Conservation (phyloP, 1,140 invertebrate genomes). For the Drosophila rufa region DNA sequence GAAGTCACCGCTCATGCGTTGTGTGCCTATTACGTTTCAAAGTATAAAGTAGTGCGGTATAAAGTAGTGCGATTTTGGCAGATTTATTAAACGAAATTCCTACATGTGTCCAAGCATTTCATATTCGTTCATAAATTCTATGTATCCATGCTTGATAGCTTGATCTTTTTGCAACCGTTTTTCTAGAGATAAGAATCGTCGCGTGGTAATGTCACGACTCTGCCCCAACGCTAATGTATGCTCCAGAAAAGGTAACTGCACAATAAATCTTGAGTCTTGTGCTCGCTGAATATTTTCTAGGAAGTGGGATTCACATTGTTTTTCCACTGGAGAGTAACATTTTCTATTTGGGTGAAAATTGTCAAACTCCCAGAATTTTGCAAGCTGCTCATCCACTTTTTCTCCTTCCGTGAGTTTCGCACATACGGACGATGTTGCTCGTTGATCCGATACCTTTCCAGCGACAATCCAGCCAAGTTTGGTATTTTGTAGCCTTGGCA, state of each 20-base stretch:
- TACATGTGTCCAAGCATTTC: conserved; percentile 70
- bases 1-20: neutral
- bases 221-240: conserved; percentile 2
- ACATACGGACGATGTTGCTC: too few species aligned
- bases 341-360: too few species aligned
- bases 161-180: conserved; percentile 1
- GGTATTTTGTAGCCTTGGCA: conserved; percentile 8
- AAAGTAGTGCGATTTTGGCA: neutral
- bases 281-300: neutral
- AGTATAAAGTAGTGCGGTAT: too few species aligned
- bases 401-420: too few species aligned
- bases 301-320: neutral
- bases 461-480: too few species aligned
- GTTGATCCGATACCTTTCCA: too few species aligned
- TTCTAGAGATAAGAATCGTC: neutral
- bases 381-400: too few species aligned
- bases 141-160: neutral
- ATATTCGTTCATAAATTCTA: conserved; percentile 72
- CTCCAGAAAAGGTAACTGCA: neutral
- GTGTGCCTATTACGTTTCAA: neutral
- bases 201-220: neutral
- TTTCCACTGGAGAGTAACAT: conserved; percentile 7
- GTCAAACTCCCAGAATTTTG: too few species aligned
- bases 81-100: conserved; percentile 5
- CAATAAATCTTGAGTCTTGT: neutral